Percentiles rank a stretch among this genome's conserved stretches.
phyloP scores from a whole-genome alignment of 2,797 vertebrate genomes.

The Alcedo atthis region DNA sequence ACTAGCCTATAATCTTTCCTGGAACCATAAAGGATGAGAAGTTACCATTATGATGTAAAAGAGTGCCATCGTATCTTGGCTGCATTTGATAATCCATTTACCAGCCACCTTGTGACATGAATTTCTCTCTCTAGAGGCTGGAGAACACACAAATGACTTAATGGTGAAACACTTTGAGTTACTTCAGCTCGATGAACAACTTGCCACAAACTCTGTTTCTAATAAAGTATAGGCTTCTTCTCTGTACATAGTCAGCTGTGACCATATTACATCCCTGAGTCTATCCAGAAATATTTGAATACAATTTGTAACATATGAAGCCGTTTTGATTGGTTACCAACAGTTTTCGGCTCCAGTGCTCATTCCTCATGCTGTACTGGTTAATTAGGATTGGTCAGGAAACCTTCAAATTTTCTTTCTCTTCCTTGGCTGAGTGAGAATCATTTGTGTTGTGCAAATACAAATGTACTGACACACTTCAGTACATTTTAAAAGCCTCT shows the following conservation, averaged over 20 bases:
- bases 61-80: neutral
- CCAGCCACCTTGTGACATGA: neutral
- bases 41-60: neutral
- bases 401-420: neutral
- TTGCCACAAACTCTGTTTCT: neutral
- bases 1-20: neutral
- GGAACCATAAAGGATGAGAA: neutral
- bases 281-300: neutral
- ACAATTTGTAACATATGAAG: neutral
- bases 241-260: neutral
- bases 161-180: neutral
- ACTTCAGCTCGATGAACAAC: neutral
- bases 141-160: neutral
- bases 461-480: conserved; percentile 3
- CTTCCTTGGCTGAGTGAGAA: neutral
- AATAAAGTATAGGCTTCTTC: neutral
- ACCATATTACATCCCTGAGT: neutral
- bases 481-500: conserved; percentile 25
- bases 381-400: neutral
- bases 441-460: conserved; percentile 23
- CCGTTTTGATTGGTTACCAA: neutral
- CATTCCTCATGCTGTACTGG: neutral
- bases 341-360: neutral
- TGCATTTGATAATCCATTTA: neutral
- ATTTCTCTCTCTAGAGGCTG: neutral